A percentile compares a stretch with the other conserved stretches of the same genome.
Conservation (phyloP, 2,888 invertebrate genomes). For the Folsomia manolachei region DNA sequence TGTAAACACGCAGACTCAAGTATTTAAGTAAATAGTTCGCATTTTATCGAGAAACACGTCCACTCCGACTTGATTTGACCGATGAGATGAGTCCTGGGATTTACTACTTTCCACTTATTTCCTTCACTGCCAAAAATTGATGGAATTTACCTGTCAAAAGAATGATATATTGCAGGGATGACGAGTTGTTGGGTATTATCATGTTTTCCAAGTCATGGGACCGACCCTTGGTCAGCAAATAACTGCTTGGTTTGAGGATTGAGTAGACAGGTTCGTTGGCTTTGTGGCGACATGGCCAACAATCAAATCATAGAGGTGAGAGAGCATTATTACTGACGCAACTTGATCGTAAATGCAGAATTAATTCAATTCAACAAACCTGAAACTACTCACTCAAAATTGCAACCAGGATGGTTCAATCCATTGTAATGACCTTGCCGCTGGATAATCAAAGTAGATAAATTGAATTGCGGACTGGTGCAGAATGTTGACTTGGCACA, state of each 20-base stretch:
- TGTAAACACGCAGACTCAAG: conserved; percentile 8
- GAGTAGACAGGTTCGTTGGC: background rate
- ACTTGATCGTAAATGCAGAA: background rate
- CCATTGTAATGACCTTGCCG: conserved; percentile 17
- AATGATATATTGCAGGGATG: conserved; percentile 8
- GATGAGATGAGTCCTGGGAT: too few relatives aligned
- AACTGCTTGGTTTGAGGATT: background rate
- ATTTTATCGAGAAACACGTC: too few relatives aligned
- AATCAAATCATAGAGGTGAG: background rate
- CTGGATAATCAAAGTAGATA: conserved; percentile 12
- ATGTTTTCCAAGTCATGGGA: background rate
- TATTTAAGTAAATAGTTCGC: too few relatives aligned
- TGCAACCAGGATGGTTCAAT: background rate
- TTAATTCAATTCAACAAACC: too few relatives aligned
- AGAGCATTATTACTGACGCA: background rate
- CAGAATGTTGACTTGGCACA: background rate
- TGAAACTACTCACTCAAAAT: too few relatives aligned
- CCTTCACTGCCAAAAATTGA: background rate
- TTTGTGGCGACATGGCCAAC: background rate
- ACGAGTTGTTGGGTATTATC: background rate
- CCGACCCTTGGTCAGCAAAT: background rate
- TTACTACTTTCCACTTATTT: too few relatives aligned
- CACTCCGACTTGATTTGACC: background rate
- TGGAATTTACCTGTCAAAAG: conserved; percentile 4
- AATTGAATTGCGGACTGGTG: background rate